These are phyloP conservation scores for Tromatobia lineatoria DNA, from an alignment of 2,888 invertebrate species.

Conservation along the genomic window DNA sequence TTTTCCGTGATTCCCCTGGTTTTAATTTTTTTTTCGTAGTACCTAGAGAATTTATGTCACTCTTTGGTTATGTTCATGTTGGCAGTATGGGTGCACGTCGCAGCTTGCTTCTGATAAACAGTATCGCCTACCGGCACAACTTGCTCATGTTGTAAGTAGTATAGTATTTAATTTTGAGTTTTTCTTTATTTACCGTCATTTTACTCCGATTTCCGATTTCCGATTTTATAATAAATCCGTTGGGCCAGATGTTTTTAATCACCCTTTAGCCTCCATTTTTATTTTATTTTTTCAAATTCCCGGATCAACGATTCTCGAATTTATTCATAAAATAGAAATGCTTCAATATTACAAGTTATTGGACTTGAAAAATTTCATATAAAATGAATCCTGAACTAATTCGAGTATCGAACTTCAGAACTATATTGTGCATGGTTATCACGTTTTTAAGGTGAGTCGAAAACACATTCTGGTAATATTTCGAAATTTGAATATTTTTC, in stretches of 20 bases:
- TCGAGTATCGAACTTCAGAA: not conserved
- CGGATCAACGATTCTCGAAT: not conserved
- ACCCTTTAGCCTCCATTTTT: constrained; percentile 13
- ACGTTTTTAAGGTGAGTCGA: not conserved
- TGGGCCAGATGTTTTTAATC: constrained; percentile 36
- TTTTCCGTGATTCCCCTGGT: constrained; percentile 73
- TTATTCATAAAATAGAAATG: not conserved
- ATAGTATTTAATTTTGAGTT: constrained; percentile 75
- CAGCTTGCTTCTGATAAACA: constrained; percentile 91
- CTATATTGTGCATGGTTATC: constrained; percentile 43
- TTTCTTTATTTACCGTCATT: constrained; percentile 71
- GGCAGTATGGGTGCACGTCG: constrained; percentile 88
- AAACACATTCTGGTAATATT: too few species aligned
- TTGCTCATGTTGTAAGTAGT: constrained; percentile 90
- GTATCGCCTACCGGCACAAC: constrained; percentile 90
- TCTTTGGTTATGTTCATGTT: constrained; percentile 85
- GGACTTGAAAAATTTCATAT: not conserved
- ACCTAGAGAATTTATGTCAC: constrained; percentile 82
- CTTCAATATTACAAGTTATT: too few species aligned
- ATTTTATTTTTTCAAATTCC: constrained; percentile 20
- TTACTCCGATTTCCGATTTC: not conserved
- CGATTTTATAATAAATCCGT: constrained; percentile 15
- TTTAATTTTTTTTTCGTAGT: constrained; percentile 85
- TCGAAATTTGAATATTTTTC: too few species aligned
- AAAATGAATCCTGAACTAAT: not conserved